These are phyloP conservation scores for Pherbina coryleti DNA, from an alignment of 2,888 invertebrate genomes.

Conservation along the genomic window DNA sequence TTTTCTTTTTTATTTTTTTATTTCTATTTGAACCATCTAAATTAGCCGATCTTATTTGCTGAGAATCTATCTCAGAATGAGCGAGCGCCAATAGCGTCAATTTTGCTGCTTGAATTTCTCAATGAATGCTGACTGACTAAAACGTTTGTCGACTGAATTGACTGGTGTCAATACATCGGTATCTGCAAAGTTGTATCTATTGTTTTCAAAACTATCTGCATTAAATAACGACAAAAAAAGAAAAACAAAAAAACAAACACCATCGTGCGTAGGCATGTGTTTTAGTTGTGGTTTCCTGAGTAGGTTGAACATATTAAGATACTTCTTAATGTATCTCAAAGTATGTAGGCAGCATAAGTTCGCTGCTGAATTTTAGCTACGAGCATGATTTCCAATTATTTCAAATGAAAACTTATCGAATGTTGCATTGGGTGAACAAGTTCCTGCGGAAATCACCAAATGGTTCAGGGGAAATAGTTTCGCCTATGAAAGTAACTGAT, in stretches of 20 bases:
- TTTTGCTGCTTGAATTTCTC: not conserved
- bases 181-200: too few relatives aligned
- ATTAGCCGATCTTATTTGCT: not conserved
- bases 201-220: too few relatives aligned
- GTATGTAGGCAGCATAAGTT: slow-evolving; percentile 1
- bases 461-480: not conserved
- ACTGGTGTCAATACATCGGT: not conserved
- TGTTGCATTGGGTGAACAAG: not conserved
- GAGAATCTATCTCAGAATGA: slow-evolving; percentile 24
- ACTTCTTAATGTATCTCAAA: not conserved
- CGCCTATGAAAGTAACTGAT: not conserved
- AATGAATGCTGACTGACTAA: not conserved
- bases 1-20: not conserved
- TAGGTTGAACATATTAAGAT: slow-evolving; percentile 6
- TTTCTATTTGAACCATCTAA: not conserved
- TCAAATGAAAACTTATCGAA: not conserved
- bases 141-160: not conserved
- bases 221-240: too few relatives aligned
- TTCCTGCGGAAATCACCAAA: not conserved
- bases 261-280: not conserved
- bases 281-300: not conserved
- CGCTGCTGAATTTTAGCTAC: slow-evolving; percentile 1
- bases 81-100: not conserved
- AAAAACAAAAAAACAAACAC: too few relatives aligned
- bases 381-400: slow-evolving; percentile 3